Evolutionary conservation across 2,888 invertebrate species (phyloP), one percentile per base, ranked within the genome.

Genomic region (Agonopterix heracliana): DNA sequence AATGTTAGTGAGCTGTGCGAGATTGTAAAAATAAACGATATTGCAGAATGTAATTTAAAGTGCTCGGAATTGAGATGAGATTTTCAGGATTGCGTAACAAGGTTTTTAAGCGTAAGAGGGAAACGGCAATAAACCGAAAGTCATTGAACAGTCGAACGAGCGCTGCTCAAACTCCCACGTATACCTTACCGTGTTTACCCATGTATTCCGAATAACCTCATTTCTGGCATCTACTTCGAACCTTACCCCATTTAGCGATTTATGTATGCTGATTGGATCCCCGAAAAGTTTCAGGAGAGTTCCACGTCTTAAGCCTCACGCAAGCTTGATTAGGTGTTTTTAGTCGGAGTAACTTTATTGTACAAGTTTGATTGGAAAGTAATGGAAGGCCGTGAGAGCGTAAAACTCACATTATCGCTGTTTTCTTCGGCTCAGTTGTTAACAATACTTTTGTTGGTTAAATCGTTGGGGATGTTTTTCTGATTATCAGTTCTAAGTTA

Each of bases 311-410:
- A 60, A 60, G 57, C 51, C 59, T 57, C 57, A 62, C 55, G 52
- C 57, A 54, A 55, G 59, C 54, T 68, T 78, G 78, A 78, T 78
- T 77, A 77, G 73, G 68, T 76, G 71, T 74, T 74, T 49, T 70
- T 69, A 66, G 70, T 66, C 64, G 59, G 51, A 60, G 60, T 63
- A 69, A 74, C 68, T 76, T 75, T 74, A 78, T 76, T 74, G 75
- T 71, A 62, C 61, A 78, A 78, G 68, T 81, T 78, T 76, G 78
- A 81, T 78, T 78, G 74, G 75, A 74, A 73, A 73, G 72, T 72
- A 71, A 76, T 72, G 66, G 65, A 64, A 64, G 68, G 64, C 59
- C 60, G 66, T 56, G 60, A 59, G 59, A 64, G 66, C 54, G 61
- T 60, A 60, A 54, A 64, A 66, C 66, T 68, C 64, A 61, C 67